These are phyloP conservation scores for Drosophila affinis DNA, from an alignment of 2,888 invertebrate genomes.

Conservation along the genomic window DNA sequence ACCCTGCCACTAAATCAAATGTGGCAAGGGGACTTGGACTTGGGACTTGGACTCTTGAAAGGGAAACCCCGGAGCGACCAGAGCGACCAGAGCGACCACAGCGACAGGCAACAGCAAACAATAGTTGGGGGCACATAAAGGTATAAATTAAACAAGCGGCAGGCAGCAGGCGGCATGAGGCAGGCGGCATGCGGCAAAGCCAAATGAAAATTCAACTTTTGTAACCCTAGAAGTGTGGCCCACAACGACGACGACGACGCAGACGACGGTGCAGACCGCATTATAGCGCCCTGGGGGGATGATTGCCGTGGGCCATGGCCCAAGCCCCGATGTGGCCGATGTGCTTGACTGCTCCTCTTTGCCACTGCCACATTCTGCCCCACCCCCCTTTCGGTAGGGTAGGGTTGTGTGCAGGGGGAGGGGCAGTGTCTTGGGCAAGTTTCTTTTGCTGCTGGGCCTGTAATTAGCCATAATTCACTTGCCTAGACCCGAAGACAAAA, in stretches of 20 bases:
- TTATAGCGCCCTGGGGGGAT: conserved; percentile 76
- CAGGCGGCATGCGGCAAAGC: conserved; percentile 52
- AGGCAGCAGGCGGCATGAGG: conserved; percentile 38
- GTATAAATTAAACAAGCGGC: conserved; percentile 69
- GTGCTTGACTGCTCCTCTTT: conserved; percentile 29
- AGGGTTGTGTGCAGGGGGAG: conserved; percentile 19
- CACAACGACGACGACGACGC: conserved; percentile 31
- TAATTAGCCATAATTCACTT: conserved; percentile 79
- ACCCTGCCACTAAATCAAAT: conserved; percentile 71
- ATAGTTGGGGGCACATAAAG: conserved; percentile 45
- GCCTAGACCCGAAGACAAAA: conserved; percentile 71
- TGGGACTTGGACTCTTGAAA: conserved; percentile 47
- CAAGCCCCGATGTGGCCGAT: conserved; percentile 12
- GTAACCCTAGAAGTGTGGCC: conserved; percentile 65
- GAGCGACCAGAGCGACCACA: conserved; percentile 61
- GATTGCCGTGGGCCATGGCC: conserved; percentile 44
- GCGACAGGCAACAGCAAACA: conserved; percentile 29
- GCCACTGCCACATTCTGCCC: conserved; percentile 8
- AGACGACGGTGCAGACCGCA: conserved; percentile 58
- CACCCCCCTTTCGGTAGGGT: conserved; percentile 9
- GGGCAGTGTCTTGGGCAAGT: conserved; percentile 2
- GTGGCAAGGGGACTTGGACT: conserved; percentile 13
- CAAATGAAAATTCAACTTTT: conserved; percentile 55
- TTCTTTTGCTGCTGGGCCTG: conserved; percentile 29
- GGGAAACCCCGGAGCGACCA: conserved; percentile 65